Conservation (phyloP, 2,888 invertebrate genomes). For the Heliconius aoede region DNA sequence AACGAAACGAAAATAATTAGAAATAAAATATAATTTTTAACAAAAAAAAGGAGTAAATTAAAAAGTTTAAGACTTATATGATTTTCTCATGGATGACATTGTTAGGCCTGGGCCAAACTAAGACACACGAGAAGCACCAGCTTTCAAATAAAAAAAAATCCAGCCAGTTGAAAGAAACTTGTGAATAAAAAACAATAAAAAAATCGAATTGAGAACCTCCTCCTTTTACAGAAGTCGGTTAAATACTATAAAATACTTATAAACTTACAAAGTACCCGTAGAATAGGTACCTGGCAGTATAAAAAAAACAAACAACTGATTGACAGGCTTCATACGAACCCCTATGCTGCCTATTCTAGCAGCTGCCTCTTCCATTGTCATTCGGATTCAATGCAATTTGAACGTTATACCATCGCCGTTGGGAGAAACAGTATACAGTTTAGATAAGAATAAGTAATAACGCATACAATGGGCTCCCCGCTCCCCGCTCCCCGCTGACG, state of each 20-base stretch:
- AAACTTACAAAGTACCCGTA: neutral
- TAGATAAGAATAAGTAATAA: constrained; percentile 15
- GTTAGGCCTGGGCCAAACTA: no score
- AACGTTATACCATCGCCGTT: constrained; percentile 18
- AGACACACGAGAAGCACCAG: no score
- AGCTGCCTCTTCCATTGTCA: constrained; percentile 26
- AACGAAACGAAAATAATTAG: neutral
- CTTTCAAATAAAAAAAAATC: no score
- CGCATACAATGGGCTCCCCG: constrained; percentile 3
- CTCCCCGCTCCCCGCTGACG: constrained; percentile 20
- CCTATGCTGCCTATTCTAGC: constrained; percentile 8
- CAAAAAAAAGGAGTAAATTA: no score
- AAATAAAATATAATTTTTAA: neutral
- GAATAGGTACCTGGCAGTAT: neutral
- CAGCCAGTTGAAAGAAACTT: no score
- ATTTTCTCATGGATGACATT: no score
- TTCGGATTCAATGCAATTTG: constrained; percentile 13
- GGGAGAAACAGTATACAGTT: constrained; percentile 1
- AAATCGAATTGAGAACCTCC: no score
- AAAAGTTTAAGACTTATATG: no score
- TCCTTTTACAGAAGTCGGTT: no score
- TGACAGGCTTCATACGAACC: constrained; percentile 25
- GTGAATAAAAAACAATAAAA: no score
- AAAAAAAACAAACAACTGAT: constrained; percentile 11
- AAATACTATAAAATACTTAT: neutral